A percentile compares a stretch with the other conserved stretches of the same genome.
These are phyloP conservation scores for Shargacucullia verbasci DNA, from an alignment of 2,888 invertebrate species.

Conservation along the genomic window DNA sequence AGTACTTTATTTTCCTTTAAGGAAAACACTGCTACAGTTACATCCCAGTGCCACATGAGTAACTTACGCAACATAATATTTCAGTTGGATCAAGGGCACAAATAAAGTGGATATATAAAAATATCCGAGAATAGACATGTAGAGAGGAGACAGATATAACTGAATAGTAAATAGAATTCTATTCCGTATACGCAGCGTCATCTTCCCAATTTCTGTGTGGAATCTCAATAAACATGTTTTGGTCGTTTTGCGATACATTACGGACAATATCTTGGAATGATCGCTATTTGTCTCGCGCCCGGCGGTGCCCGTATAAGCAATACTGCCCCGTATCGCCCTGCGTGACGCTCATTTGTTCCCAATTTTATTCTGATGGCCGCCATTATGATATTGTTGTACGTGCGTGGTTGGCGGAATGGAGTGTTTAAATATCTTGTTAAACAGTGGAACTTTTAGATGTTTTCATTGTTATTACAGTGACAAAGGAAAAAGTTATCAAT, in stretches of 20 bases:
- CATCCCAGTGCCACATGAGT: conserved; percentile 23
- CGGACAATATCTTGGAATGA: conserved; percentile 72
- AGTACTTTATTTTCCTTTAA: conserved; percentile 26
- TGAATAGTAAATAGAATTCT: conserved; percentile 50
- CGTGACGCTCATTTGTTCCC: conserved; percentile 77
- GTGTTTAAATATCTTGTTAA: conserved; percentile 33
- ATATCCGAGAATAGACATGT: conserved; percentile 25
- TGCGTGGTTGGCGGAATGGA: conserved; percentile 50
- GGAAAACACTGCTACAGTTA: conserved; percentile 14
- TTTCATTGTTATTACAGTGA: not conserved
- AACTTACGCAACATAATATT: conserved; percentile 32
- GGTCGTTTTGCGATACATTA: conserved; percentile 67
- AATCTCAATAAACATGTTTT: conserved; percentile 67
- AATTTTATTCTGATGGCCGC: conserved; percentile 81
- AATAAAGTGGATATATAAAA: conserved; percentile 28
- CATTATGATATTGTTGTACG: conserved; percentile 77
- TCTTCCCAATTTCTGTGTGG: conserved; percentile 48
- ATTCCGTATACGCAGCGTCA: conserved; percentile 46
- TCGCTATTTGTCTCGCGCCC: conserved; percentile 67
- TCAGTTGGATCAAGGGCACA: conserved; percentile 36
- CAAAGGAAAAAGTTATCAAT: too few species aligned
- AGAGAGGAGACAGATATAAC: conserved; percentile 18
- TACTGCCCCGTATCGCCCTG: conserved; percentile 62
- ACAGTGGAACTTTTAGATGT: conserved; percentile 1
- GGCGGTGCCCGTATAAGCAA: conserved; percentile 56